phyloP scores from a whole-genome alignment of 2,113 vertebrate species.

The Prietella phreatophila region DNA sequence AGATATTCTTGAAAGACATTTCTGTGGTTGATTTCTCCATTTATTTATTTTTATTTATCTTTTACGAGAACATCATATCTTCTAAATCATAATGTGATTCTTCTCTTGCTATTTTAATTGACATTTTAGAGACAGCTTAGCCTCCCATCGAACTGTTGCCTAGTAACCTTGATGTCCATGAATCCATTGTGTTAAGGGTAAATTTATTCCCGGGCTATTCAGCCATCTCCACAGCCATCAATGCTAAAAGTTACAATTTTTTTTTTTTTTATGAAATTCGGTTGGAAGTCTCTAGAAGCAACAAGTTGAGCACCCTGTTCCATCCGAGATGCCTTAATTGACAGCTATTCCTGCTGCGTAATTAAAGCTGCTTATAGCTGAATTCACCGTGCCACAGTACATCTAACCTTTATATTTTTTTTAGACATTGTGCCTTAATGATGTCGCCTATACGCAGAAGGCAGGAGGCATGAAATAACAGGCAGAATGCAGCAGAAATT shows the following conservation, averaged over 20 bases:
- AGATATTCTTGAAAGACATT: neutral
- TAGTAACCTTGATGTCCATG: conserved; percentile 16
- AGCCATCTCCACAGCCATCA: neutral
- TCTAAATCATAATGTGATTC: neutral
- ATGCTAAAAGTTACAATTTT: neutral
- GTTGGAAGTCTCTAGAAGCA: neutral
- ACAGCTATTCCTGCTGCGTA: neutral
- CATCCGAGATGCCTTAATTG: neutral
- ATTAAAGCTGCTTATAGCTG: neutral
- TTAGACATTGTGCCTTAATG: neutral
- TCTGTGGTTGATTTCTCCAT: neutral
- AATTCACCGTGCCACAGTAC: neutral
- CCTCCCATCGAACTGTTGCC: neutral
- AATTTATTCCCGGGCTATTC: neutral
- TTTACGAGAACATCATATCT: neutral
- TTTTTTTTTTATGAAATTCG: neutral
- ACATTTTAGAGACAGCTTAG: neutral
- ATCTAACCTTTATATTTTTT: neutral
- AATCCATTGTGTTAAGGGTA: neutral
- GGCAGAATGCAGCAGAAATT: neutral
- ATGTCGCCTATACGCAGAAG: neutral
- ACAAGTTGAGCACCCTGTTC: neutral
- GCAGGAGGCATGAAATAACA: neutral
- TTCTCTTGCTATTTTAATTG: neutral
- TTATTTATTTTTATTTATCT: no score